Evolutionary conservation across 2,888 invertebrate species (phyloP).

Genomic region (Julus scanicus): DNA sequence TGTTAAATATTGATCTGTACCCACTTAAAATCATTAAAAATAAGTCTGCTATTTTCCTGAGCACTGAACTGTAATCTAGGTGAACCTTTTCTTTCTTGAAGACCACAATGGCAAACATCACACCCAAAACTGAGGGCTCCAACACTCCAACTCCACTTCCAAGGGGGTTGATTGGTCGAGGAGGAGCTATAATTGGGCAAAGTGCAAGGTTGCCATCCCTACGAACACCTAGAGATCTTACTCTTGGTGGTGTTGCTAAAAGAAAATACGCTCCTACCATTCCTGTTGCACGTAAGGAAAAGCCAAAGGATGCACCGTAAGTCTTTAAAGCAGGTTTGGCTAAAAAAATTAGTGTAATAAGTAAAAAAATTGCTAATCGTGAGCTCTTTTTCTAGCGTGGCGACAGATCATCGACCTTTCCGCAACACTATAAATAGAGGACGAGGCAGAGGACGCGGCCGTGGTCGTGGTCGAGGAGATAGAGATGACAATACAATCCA

Average conservation of each 20-base stretch:
- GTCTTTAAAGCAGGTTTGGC: not conserved
- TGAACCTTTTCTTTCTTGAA: not conserved
- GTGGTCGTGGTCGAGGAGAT: conserved; percentile 50
- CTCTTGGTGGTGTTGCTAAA: conserved; percentile 54
- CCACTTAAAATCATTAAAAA: too few relatives aligned
- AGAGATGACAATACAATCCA: conserved; percentile 23
- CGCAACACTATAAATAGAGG: conserved; percentile 44
- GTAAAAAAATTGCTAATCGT: not conserved
- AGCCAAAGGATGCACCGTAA: conserved; percentile 45
- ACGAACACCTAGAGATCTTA: conserved; percentile 54
- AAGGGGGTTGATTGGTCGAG: conserved; percentile 44
- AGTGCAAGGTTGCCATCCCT: conserved; percentile 52
- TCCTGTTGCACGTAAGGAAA: conserved; percentile 40
- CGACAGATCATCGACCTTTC: not conserved
- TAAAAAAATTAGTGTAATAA: not conserved
- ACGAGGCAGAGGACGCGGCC: conserved; percentile 50
- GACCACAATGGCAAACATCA: not conserved
- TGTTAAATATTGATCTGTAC: too few relatives aligned
- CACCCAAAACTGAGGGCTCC: conserved; percentile 19
- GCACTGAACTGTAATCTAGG: too few relatives aligned
- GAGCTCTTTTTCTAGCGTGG: not conserved
- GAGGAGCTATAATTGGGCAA: conserved; percentile 31
- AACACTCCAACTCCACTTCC: not conserved
- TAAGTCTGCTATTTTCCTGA: too few relatives aligned
- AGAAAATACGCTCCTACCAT: conserved; percentile 53